Evolutionary conservation across 2,113 vertebrate genomes (phyloP), one percentile per base, ranked within the genome.

Genomic region (Phocoena phocoena): DNA sequence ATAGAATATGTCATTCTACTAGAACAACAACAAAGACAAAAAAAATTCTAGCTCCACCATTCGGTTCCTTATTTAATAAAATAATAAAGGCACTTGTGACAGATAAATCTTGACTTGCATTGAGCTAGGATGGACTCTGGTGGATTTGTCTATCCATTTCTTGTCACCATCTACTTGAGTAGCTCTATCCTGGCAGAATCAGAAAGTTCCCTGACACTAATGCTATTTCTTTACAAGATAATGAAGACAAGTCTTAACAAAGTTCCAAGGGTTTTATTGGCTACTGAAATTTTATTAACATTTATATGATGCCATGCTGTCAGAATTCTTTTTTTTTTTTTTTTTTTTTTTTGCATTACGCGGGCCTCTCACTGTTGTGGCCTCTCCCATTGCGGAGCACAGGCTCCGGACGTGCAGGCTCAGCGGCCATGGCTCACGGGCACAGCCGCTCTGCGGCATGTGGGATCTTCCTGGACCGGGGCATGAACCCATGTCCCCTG

Each of bases 61-160:
- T 83, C 96, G 79, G 23, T 53, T 95, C 55, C 93, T 89, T 92
- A 23, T 41, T 77, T 97, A 86, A 85, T 55, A 81, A 96, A 79
- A 85, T 58, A 93, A 90, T 36, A 90, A 79, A 93, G 5, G 15
- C 33, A 63, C 92, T 84, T 80, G 86, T 63, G 83, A 68, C 92
- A 79, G 77, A 80, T 94, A 38, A 28, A 81, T 68, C 5, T 7
- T 41, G 41, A 68, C n/a, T 41, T 63, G 55, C 41, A 92, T 2
- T 0, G 0, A 68, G 50, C 74, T 55, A 41, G 67, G n/a, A 26
- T 15, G 76, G 1, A 3, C 44, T 82, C 65, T 63, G n/a, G 20
- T 77, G 71, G 71, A 85, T 63, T 23, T 92, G 8, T 67, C 8
- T 90, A 74, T 79, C n/a, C 55, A 41, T 58, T 76, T 92, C 28